Evolutionary conservation across 53 echinoderm and acorn worm species (phyloP).

Genomic region (Patiria pectinifera): DNA sequence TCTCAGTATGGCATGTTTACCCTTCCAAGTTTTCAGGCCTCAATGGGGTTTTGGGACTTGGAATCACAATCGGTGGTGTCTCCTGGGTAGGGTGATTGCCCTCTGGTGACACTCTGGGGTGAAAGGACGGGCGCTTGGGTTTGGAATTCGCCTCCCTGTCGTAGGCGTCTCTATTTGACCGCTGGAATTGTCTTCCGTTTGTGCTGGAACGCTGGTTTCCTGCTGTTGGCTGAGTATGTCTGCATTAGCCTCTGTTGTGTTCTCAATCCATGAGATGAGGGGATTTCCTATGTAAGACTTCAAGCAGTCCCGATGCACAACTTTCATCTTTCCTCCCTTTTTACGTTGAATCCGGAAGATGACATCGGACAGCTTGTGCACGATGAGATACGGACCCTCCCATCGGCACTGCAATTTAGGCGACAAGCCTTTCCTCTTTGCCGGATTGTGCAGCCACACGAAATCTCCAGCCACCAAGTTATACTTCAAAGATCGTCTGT

Average conservation of each 20-base stretch:
- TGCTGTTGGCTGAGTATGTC: neutral
- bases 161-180: neutral
- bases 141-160: neutral
- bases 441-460: neutral
- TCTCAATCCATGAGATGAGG: neutral
- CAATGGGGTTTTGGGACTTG: neutral
- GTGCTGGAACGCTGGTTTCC: neutral
- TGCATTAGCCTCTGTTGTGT: neutral
- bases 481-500: neutral
- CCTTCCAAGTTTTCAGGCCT: neutral
- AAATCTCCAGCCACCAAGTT: slow-evolving; percentile 11
- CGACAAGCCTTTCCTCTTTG: too few species aligned
- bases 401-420: too few species aligned
- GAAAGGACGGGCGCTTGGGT: neutral
- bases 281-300: slow-evolving; percentile 20
- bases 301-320: slow-evolving; percentile 4
- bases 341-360: neutral
- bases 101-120: neutral
- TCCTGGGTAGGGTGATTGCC: neutral
- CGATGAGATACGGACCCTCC: too few species aligned
- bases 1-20: neutral
- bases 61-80: neutral
- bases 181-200: neutral
- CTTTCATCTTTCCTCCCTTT: slow-evolving; percentile 14
- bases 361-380: too few species aligned